Conservation (phyloP, 2,797 vertebrate species). For the Helarctos malayanus region DNA sequence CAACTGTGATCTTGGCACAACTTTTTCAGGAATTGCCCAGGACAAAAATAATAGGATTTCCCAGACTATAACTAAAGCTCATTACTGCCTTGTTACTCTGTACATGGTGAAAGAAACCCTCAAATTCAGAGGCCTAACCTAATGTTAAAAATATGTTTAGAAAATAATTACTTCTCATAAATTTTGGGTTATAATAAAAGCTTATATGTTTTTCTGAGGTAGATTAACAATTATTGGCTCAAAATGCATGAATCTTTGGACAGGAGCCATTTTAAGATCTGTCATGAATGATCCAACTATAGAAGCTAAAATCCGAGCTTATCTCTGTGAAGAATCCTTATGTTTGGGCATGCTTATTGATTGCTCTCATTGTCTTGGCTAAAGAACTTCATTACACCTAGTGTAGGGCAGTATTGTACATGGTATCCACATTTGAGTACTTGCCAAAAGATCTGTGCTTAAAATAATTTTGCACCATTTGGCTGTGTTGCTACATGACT, state of each 20-base stretch:
- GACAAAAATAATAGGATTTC: slow-evolving; percentile 52
- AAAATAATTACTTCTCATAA: not conserved
- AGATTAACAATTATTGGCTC: slow-evolving; percentile 31
- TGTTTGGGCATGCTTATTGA: not conserved
- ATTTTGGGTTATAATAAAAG: not conserved
- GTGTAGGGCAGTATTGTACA: not conserved
- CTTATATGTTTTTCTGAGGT: not conserved
- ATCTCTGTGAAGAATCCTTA: slow-evolving; percentile 46
- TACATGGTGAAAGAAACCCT: not conserved
- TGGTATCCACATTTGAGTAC: not conserved
- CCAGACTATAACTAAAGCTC: not conserved
- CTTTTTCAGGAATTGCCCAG: slow-evolving; percentile 43
- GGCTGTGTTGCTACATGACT: not conserved
- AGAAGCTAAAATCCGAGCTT: slow-evolving; percentile 28
- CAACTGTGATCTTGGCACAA: slow-evolving; percentile 68
- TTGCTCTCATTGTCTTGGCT: not conserved
- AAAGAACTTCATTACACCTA: not conserved
- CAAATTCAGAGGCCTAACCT: not conserved
- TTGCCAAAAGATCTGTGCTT: not conserved
- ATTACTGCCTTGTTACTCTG: not conserved
- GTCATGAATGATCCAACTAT: slow-evolving; percentile 24
- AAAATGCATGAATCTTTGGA: not conserved
- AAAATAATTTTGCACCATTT: not conserved
- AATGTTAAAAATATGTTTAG: not conserved
- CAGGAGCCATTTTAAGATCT: not conserved